Conservation (phyloP, 2,888 invertebrate genomes). For the Gortyna flavago region DNA sequence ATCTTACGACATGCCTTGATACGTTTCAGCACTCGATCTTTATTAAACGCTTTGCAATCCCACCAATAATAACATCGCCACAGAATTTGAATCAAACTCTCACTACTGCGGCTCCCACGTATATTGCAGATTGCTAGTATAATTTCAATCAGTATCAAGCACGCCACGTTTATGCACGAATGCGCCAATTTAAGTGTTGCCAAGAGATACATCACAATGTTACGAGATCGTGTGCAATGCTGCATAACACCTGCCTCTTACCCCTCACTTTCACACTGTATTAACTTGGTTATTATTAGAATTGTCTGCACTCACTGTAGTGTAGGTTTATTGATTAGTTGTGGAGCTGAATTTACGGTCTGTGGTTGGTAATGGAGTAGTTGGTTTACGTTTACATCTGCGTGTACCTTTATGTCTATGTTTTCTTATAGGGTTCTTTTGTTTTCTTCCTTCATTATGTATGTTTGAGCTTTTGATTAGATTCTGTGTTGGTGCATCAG, state of each 20-base stretch:
- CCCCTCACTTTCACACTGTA: slow-evolving; percentile 59
- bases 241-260: slow-evolving; percentile 54
- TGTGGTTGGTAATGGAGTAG: slow-evolving; percentile 55
- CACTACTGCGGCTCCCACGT: slow-evolving; percentile 45
- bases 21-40: slow-evolving; percentile 25
- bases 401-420: slow-evolving; percentile 1
- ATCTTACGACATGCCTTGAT: slow-evolving; percentile 18
- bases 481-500: neutral
- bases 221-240: slow-evolving; percentile 60
- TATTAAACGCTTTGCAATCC: slow-evolving; percentile 14
- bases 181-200: slow-evolving; percentile 52
- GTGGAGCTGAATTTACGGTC: slow-evolving; percentile 37
- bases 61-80: slow-evolving; percentile 13
- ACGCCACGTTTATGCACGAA: slow-evolving; percentile 63
- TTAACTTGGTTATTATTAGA: slow-evolving; percentile 47
- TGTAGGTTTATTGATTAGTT: slow-evolving; percentile 52
- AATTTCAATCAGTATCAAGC: slow-evolving; percentile 57
- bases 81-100: slow-evolving; percentile 35
- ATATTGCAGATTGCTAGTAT: slow-evolving; percentile 53
- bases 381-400: slow-evolving; percentile 38
- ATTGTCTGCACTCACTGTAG: slow-evolving; percentile 45
- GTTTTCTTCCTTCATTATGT: slow-evolving; percentile 10
- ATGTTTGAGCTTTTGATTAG: slow-evolving; percentile 27
- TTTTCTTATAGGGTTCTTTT: slow-evolving; percentile 29
- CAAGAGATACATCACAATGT: slow-evolving; percentile 57